Percentiles rank a stretch among this genome's conserved stretches.
Conservation (phyloP, 2,888 invertebrate genomes). For the Phragmatobia fuliginosa region DNA sequence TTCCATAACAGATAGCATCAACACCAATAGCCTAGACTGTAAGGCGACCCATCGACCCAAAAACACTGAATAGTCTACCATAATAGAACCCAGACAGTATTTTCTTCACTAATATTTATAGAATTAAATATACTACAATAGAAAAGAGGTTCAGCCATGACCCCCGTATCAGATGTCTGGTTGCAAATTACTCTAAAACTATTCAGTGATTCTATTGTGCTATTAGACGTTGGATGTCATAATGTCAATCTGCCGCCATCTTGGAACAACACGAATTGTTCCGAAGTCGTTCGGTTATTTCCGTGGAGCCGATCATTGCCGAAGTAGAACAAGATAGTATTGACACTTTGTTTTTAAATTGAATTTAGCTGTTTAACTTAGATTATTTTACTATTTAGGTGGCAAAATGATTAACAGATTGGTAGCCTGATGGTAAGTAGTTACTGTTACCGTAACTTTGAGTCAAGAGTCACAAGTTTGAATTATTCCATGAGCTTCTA, state of each 20-base stretch:
- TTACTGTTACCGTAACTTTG: too few species aligned
- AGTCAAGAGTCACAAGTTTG: too few species aligned
- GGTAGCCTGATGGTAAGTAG: too few species aligned
- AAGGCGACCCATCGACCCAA: conserved; percentile 1
- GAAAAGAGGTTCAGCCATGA: conserved; percentile 34
- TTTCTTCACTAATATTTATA: conserved; percentile 1
- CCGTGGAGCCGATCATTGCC: conserved; percentile 22
- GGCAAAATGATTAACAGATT: too few species aligned
- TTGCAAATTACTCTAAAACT: conserved; percentile 44
- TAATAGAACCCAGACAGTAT: conserved; percentile 12
- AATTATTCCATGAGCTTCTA: too few species aligned
- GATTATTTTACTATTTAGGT: too few species aligned
- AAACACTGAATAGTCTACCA: conserved; percentile 6
- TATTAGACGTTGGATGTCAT: conserved; percentile 21
- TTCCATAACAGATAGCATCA: neutral
- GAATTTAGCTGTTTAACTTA: too few species aligned
- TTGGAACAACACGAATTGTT: conserved; percentile 22
- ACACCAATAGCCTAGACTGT: neutral
- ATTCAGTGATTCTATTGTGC: conserved; percentile 42
- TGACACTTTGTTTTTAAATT: too few species aligned
- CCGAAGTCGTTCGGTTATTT: conserved; percentile 22
- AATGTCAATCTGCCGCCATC: conserved; percentile 29
- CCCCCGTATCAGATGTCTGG: conserved; percentile 51
- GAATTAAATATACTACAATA: conserved; percentile 23
- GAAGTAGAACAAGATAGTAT: conserved; percentile 5